A percentile compares a stretch with the other conserved stretches of the same genome.
Conservation (phyloP, 2,888 invertebrate genomes). For the Eustalomyia histrio region DNA sequence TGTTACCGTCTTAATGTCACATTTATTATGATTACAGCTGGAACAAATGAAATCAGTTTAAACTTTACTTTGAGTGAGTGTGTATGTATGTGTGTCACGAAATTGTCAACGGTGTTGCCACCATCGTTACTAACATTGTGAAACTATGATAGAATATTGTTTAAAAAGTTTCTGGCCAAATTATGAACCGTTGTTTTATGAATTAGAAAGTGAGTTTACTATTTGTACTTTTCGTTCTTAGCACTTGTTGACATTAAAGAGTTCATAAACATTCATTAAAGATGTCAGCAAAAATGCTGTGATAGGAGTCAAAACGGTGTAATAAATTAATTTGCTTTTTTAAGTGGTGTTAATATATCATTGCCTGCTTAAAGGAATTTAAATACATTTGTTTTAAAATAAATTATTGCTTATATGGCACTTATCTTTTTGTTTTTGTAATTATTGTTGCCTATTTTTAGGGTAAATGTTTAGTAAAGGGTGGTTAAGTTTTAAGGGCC, state of each 20-base stretch:
- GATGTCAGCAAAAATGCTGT: neutral
- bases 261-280: neutral
- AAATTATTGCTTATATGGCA: neutral
- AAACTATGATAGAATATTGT: neutral
- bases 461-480: too few species aligned
- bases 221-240: neutral
- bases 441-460: too few species aligned
- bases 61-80: neutral
- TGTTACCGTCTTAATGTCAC: slow-evolving; percentile 48
- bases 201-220: neutral
- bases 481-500: too few species aligned
- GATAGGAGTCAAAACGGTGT: neutral
- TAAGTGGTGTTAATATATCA: neutral
- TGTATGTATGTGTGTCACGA: neutral
- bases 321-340: neutral
- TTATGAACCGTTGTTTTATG: neutral
- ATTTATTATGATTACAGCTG: slow-evolving; percentile 55
- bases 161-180: neutral
- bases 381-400: neutral
- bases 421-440: too few species aligned
- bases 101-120: neutral
- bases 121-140: neutral
- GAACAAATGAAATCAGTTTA: neutral
- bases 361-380: neutral
- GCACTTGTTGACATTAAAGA: neutral